Evolutionary conservation across 2,888 invertebrate species (phyloP).

Genomic region (Melangyna quadrimaculata): DNA sequence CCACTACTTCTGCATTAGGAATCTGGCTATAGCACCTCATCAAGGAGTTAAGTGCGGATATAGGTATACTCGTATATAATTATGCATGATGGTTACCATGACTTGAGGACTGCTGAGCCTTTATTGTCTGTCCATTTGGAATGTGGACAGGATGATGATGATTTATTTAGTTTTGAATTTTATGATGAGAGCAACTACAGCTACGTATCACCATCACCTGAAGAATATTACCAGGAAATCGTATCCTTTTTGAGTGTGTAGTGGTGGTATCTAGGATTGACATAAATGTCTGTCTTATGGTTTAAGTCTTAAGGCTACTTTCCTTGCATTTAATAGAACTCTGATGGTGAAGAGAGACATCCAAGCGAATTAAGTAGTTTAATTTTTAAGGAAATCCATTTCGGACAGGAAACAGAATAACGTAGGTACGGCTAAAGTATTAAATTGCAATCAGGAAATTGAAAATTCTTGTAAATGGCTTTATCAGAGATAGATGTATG

Average conservation of each 20-base stretch:
- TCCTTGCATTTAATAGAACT: neutral
- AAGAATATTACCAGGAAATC: constrained; percentile 34
- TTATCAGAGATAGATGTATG: neutral
- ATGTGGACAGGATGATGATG: constrained; percentile 37
- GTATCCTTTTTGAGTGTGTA: neutral
- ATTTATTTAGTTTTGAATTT: constrained; percentile 54
- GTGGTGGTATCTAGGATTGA: neutral
- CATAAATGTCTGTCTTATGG: neutral
- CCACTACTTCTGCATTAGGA: constrained; percentile 32
- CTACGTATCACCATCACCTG: constrained; percentile 41
- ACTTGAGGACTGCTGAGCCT: constrained; percentile 2
- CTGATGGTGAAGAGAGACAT: neutral
- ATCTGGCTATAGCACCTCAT: neutral
- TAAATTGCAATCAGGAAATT: constrained; percentile 1
- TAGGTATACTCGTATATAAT: neutral
- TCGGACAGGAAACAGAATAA: constrained; percentile 13
- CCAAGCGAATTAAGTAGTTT: constrained; percentile 14
- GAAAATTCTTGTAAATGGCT: neutral
- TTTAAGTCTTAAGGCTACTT: neutral
- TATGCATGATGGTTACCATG: constrained; percentile 3
- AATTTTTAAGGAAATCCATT: constrained; percentile 26
- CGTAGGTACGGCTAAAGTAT: neutral
- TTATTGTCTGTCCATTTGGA: constrained; percentile 37
- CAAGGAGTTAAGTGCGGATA: constrained; percentile 17
- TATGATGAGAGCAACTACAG: constrained; percentile 14